A percentile compares a stretch with the other conserved stretches of the same genome.
phyloP scores from a whole-genome alignment of 2,113 vertebrate genomes.

The Mirza zaza region DNA sequence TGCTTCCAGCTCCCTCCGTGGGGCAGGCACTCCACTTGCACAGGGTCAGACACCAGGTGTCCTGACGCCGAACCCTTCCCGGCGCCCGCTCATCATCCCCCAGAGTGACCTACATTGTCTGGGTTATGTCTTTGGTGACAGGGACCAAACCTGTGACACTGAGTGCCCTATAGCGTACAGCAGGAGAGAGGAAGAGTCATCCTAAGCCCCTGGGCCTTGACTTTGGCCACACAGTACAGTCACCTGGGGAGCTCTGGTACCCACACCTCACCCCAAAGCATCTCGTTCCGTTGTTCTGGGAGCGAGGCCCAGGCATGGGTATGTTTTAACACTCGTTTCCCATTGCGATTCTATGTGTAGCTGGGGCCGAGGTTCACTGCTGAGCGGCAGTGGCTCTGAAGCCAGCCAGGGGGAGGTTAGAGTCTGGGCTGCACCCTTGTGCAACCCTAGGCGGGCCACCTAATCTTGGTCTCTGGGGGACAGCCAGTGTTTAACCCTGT shows the following conservation, averaged over 20 bases:
- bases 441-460: not conserved
- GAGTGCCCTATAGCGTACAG: rapidly evolving
- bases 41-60: not conserved
- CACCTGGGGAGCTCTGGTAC: not conserved
- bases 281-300: not conserved
- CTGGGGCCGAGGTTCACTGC: not conserved
- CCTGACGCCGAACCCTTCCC: not conserved
- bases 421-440: not conserved
- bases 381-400: not conserved
- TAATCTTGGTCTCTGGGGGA: not conserved
- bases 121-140: not conserved
- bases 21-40: too few relatives aligned
- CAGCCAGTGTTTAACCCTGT: rapidly evolving
- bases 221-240: not conserved
- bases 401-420: not conserved
- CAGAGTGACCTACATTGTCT: rapidly evolving
- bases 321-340: not conserved
- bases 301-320: not conserved
- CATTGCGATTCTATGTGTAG: not conserved
- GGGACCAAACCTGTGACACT: rapidly evolving
- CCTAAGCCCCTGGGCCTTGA: not conserved
- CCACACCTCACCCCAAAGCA: rapidly evolving
- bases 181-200: rapidly evolving
- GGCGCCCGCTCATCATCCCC: not conserved
- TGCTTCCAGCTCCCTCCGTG: not conserved